Base-by-base conservation (phyloP, 2,888 invertebrate genomes). In the Caenorhabditis angaria region DNA sequence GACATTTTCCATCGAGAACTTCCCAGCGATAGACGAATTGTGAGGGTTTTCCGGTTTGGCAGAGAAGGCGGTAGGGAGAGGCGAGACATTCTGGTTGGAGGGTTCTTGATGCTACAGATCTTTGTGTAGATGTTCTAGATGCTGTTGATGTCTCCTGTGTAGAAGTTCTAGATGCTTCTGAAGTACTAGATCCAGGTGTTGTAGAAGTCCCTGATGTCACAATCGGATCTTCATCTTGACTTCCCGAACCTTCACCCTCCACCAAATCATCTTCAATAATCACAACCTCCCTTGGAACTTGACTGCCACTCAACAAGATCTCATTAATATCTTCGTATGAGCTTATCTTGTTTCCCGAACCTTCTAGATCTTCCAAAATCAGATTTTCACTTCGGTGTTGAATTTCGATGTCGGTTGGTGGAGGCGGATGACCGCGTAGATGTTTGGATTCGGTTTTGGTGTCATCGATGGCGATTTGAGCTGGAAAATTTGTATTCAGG, bases 21-120 rank as follows among this genome's bases (percentile, higher is more conserved):
- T 76, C 69, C 78, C 78, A 78, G 60, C 78, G 63, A 27, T 76
- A 78, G 14, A 78, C 78, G 32, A 78, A 78, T 63, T 78, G 78
- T 3, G 71, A 57, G 10, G 74, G 69, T 12, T 56, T 29, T 24
- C 78, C 78, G 6, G 57, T 61, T 2, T 53, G 5, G 54, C 78
- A 78, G 0, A 68, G 22, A 20, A 65, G 35, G 2, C 72, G 69
- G 35, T 78, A 78, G 1, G 67, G 14, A 10, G 72, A 51, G n/a
- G 64, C 24, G 2, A 57, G 27, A 28, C 76, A 78, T 6, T 29
- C 8, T 28, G 29, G 22, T 50, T 53, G 24, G 18, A 47, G n/a
- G 3, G 6, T 28, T 47, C 41, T 47, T 1, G 4, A 65, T 18
- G 8, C 8, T 47, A 14, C 8, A 14, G 1, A 6, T n/a, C 24